Evolutionary conservation across 2,113 vertebrate species (phyloP), one percentile per base, ranked within the genome.

Genomic region (Mobula hypostoma): DNA sequence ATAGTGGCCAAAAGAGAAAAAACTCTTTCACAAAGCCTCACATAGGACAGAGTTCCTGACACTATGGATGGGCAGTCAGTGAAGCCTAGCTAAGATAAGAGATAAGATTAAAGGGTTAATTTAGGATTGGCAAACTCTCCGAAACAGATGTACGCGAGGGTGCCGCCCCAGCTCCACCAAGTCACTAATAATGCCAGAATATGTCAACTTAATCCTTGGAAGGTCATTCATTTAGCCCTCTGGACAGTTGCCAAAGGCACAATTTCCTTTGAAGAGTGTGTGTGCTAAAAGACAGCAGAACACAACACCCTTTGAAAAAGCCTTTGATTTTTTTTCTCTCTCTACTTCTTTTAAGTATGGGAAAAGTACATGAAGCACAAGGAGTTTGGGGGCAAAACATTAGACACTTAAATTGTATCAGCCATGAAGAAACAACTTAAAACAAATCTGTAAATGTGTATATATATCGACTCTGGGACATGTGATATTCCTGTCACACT

Each of bases 171-270:
- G 29, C 40, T 74, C 15, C 29, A 11, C 68, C 68, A 40, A 14
- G 12, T 48, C 72, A 56, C 68, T 14, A 24, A 56, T 56, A 29
- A 56, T 29, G 68, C 12, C 70, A 56, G 48, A 68, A 63, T 36
- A 93, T 93, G 70, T 48, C 9, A 72, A 76, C 2, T 32, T 66
- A 93, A 93, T 76, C 36, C 91, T 93, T 74, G 1, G 70, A 56
- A 29, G 70, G 91, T 76, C 90, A 93, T 93, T 56, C 24, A 76
- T 56, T 74, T 56, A 56, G 36, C 9, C 91, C 91, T 93, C 36
- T 56, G 68, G 70, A 27, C 11, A 76, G 24, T 56, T 56, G 36
- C 68, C 91, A 90, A 90, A 32, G 40, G 85, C 6, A 36, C 29
- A 32, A 93, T 76, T 74, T 36, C 40, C 5, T 74, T 93, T 93